phyloP scores from a whole-genome alignment of 1,140 invertebrate genomes.

The Sycophaga agraensis region DNA sequence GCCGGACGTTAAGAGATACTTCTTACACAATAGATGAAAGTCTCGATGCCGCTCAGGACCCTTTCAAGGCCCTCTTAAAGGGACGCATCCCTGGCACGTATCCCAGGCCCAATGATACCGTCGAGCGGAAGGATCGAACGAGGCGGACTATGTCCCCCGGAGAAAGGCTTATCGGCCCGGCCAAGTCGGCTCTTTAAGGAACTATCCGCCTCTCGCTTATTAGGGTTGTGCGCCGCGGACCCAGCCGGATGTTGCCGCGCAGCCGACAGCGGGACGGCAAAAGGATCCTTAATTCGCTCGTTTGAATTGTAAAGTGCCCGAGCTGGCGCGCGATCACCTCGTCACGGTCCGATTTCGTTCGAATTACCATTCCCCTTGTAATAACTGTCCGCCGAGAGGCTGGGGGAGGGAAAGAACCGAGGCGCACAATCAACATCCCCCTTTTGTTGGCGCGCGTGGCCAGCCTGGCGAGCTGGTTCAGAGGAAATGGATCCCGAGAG shows the following conservation, averaged over 20 bases:
- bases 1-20: conserved; percentile 18
- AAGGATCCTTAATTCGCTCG: conserved; percentile 5
- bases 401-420: not conserved
- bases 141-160: not conserved
- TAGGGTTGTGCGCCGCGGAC: no score
- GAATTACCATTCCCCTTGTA: conserved; percentile 18
- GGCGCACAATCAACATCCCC: not conserved
- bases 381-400: not conserved
- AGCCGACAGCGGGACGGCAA: not conserved
- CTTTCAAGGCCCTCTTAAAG: not conserved
- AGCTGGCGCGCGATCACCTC: not conserved
- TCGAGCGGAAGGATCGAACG: not conserved
- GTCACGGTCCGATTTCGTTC: conserved; percentile 5
- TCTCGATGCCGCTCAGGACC: conserved; percentile 15
- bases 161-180: conserved; percentile 3
- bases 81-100: not conserved
- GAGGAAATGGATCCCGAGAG: no score
- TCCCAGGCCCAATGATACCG: conserved; percentile 1
- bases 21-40: conserved; percentile 13
- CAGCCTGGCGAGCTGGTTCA: no score
- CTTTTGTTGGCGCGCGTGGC: no score
- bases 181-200: no score
- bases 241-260: not conserved
- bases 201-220: not conserved
- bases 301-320: conserved; percentile 15